Conservation (phyloP, 2,888 invertebrate species). For the Acanthopleura granulata region DNA sequence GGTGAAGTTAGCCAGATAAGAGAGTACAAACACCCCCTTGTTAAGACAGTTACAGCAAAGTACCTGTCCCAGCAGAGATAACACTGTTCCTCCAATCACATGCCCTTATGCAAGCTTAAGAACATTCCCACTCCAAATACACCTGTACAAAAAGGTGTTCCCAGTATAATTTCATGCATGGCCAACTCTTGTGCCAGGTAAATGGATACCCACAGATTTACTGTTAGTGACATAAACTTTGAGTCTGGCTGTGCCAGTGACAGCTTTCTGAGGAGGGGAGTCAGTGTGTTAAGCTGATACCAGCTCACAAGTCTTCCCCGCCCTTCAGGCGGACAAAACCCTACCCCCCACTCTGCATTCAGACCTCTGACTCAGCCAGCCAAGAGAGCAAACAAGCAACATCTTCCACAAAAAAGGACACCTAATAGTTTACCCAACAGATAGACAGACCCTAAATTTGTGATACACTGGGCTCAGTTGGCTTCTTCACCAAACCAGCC, state of each 20-base stretch:
- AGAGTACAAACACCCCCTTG: no score
- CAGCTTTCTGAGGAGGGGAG: background rate
- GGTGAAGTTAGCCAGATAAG: no score
- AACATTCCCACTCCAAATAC: background rate
- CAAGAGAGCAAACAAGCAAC: background rate
- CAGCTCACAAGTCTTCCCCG: background rate
- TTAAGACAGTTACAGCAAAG: no score
- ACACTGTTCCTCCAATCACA: no score
- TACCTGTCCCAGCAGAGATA: no score
- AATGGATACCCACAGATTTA: background rate
- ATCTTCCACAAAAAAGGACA: background rate
- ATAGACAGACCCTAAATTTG: background rate
- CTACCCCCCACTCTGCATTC: no score
- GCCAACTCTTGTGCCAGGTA: background rate
- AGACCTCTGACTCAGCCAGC: background rate
- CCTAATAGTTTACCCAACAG: constrained; percentile 8
- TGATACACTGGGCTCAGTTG: background rate
- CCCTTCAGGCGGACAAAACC: no score
- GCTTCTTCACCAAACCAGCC: background rate
- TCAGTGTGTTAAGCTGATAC: background rate
- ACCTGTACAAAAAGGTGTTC: background rate
- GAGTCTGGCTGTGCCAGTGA: no score
- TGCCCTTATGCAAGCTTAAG: no score
- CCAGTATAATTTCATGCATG: constrained; percentile 9
- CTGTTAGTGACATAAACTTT: background rate